phyloP scores from a whole-genome alignment of 2,113 vertebrate species.

The Centrocercus urophasianus region DNA sequence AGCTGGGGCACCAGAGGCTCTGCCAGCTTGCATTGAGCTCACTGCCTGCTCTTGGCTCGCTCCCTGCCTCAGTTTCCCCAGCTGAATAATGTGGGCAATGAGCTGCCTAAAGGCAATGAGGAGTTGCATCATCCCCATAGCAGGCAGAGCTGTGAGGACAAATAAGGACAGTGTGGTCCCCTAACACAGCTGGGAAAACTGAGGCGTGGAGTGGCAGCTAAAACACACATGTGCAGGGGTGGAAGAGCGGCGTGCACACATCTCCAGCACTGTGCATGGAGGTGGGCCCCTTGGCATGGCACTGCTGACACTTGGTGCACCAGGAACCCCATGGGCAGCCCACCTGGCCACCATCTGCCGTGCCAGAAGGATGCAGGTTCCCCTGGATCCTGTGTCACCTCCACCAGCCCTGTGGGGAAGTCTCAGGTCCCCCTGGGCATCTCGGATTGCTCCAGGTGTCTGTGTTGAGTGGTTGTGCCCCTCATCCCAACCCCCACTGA shows the following conservation, averaged over 20 bases:
- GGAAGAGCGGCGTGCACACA: rapidly evolving
- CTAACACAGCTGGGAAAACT: background rate
- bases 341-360: constrained; percentile 49
- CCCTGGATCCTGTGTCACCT: background rate
- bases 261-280: background rate
- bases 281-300: background rate
- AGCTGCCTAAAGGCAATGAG: background rate
- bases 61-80: background rate
- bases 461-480: background rate
- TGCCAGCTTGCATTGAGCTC: background rate
- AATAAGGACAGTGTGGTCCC: too few relatives aligned
- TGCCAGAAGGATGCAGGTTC: background rate
- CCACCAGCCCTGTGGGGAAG: background rate
- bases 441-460: constrained; percentile 28
- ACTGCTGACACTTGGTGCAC: background rate
- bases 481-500: background rate
- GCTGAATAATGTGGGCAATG: rapidly evolving
- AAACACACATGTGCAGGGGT: rapidly evolving
- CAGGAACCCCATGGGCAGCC: background rate
- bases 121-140: too few relatives aligned
- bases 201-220: background rate
- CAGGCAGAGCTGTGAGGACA: background rate
- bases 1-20: background rate
- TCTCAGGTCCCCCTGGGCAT: background rate
- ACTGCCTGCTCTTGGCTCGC: background rate